Evolutionary conservation across 2,113 vertebrate genomes (phyloP).

Genomic region (Isurus oxyrinchus): DNA sequence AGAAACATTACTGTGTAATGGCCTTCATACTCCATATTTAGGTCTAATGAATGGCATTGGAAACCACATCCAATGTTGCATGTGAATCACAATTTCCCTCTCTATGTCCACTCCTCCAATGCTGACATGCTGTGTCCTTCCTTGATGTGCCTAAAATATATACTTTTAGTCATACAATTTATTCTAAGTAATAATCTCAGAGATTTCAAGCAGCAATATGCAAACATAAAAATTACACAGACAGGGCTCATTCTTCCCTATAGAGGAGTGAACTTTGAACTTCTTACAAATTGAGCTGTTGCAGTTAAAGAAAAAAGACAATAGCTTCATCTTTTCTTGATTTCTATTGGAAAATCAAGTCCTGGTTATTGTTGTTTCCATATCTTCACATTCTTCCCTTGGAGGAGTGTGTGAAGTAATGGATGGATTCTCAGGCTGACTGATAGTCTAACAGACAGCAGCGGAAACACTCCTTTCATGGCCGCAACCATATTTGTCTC

Average conservation of each 20-base stretch:
- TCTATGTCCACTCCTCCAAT: background rate
- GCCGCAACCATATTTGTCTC: background rate
- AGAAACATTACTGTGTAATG: background rate
- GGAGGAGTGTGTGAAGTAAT: background rate
- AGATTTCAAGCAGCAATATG: background rate
- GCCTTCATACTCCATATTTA: background rate
- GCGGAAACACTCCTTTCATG: background rate
- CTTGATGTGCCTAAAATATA: background rate
- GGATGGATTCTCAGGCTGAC: background rate
- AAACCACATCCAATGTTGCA: background rate
- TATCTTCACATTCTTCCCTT: background rate
- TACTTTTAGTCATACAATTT: background rate
- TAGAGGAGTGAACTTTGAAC: background rate
- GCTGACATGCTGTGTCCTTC: background rate
- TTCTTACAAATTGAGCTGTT: background rate
- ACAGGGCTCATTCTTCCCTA: background rate
- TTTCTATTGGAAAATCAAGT: background rate
- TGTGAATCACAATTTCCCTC: background rate
- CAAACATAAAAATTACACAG: background rate
- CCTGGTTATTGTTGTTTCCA: background rate
- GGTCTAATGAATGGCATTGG: background rate
- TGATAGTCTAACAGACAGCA: background rate
- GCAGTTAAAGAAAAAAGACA: background rate
- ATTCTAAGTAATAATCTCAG: background rate
- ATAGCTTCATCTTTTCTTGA: background rate